These are phyloP conservation scores for Cryptosula pallasiana DNA, from an alignment of 2,888 invertebrate species.

Conservation along the genomic window DNA sequence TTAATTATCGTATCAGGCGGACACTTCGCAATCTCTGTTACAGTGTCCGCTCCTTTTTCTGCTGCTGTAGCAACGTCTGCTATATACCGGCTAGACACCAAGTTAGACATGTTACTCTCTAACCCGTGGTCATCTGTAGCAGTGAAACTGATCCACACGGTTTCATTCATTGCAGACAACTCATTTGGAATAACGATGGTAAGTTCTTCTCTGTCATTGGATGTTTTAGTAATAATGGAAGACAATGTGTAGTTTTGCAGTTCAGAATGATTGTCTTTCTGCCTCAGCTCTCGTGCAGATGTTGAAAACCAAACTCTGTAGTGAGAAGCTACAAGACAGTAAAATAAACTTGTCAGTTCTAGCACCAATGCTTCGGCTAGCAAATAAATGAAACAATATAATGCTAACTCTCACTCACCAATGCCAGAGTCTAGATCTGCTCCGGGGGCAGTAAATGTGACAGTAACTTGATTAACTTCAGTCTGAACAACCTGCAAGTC, in stretches of 20 bases:
- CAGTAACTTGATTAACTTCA: not conserved
- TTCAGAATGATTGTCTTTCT: too few relatives aligned
- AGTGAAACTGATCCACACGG: not conserved
- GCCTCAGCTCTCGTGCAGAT: not conserved
- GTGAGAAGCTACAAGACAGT: not conserved
- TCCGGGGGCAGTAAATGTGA: conserved; percentile 7
- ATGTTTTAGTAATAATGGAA: too few relatives aligned
- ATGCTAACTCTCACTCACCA: not conserved
- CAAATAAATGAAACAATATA: too few relatives aligned
- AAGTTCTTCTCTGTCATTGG: too few relatives aligned
- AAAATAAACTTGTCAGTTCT: too few relatives aligned
- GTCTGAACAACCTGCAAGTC: not conserved
- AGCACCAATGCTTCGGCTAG: too few relatives aligned
- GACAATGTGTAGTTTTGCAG: too few relatives aligned
- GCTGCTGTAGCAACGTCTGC: not conserved
- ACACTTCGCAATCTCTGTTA: not conserved
- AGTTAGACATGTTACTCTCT: conserved; percentile 7
- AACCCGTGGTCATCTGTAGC: conserved; percentile 5
- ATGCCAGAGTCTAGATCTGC: not conserved
- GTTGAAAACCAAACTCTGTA: not conserved
- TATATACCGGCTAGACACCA: not conserved
- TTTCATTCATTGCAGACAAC: not conserved
- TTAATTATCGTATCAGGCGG: conserved; percentile 8
- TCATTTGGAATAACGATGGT: not conserved
- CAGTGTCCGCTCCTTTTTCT: not conserved